phyloP scores from a whole-genome alignment of 2,888 invertebrate genomes.

The Tetranychus truncatus region DNA sequence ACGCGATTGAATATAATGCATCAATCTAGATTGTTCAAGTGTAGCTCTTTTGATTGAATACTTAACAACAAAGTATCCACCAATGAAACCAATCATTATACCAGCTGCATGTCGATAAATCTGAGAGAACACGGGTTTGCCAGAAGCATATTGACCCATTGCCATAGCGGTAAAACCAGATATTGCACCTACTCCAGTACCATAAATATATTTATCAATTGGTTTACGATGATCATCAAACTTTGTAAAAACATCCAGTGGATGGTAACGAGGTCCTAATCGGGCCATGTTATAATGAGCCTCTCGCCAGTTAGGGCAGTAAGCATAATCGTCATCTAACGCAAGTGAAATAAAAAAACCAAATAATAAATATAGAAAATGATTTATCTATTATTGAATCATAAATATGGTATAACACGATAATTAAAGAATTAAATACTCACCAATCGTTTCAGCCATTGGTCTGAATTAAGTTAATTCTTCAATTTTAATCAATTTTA shows the following conservation, averaged over 20 bases:
- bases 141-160: background rate
- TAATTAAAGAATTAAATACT: no score
- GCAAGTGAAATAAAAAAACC: background rate
- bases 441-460: no score
- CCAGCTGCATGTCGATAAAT: background rate
- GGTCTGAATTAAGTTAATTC: no score
- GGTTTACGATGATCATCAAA: slow-evolving; percentile 8
- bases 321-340: slow-evolving; percentile 4
- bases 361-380: background rate
- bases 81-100: background rate
- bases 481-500: no score
- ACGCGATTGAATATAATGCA: background rate
- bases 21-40: slow-evolving; percentile 7
- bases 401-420: background rate
- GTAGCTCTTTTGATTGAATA: background rate
- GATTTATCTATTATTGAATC: background rate
- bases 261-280: slow-evolving; percentile 9
- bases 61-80: background rate
- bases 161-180: background rate
- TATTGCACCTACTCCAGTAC: background rate
- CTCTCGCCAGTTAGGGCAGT: slow-evolving; percentile 2
- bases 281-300: slow-evolving; percentile 6
- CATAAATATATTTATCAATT: background rate
- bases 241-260: slow-evolving; percentile 4
- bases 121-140: background rate